These are phyloP conservation scores for Characodon lateralis DNA, from an alignment of 2,797 vertebrate genomes.

Conservation along the genomic window DNA sequence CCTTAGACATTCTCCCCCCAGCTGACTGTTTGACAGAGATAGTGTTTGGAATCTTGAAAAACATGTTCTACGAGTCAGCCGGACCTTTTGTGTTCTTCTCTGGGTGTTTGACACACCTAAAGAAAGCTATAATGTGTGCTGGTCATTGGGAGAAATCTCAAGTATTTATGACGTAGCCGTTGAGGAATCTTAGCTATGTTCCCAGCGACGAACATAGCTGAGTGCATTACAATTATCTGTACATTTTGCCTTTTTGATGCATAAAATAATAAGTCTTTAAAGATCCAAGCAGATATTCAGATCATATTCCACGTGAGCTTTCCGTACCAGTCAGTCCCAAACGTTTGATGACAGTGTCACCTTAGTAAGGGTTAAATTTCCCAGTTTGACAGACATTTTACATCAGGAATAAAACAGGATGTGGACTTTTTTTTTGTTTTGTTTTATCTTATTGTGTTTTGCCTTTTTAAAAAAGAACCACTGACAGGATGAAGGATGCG, in stretches of 20 bases:
- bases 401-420: no score
- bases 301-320: background rate
- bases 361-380: no score
- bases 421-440: no score
- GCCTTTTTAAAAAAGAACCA: no score
- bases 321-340: background rate
- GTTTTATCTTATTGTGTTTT: no score
- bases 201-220: slow-evolving; percentile 15
- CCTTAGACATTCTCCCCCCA: slow-evolving; percentile 43
- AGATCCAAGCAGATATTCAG: background rate
- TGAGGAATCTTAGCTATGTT: slow-evolving; percentile 71
- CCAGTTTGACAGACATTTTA: no score
- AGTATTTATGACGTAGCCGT: slow-evolving; percentile 59
- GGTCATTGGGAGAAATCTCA: slow-evolving; percentile 52
- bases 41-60: slow-evolving; percentile 73
- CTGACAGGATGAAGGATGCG: no score
- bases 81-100: slow-evolving; percentile 60
- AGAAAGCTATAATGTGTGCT: slow-evolving; percentile 31
- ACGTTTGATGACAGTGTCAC: background rate
- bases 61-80: slow-evolving; percentile 74
- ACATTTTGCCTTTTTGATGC: slow-evolving; percentile 5
- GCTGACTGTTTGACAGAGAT: slow-evolving; percentile 32
- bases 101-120: slow-evolving; percentile 54
- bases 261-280: background rate
- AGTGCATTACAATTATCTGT: background rate